Evolutionary conservation across 1,140 invertebrate genomes (phyloP).

Genomic region (Oedothorax gibbosus): DNA sequence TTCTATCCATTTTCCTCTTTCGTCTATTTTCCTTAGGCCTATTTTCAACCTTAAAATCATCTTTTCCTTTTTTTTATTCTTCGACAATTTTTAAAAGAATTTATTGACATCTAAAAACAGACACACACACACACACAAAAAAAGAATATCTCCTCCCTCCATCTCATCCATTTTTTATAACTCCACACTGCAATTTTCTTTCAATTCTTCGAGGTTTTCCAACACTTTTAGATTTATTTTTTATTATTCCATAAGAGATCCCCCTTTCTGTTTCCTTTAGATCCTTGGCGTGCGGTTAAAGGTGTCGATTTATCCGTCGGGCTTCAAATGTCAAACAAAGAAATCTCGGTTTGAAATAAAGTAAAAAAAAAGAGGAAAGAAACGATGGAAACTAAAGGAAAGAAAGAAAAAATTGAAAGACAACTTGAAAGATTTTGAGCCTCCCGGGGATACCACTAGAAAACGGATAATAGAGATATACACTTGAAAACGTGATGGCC

Average conservation of each 20-base stretch:
- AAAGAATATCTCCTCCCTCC: neutral
- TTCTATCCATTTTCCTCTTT: too few species aligned
- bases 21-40: too few species aligned
- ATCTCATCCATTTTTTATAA: constrained; percentile 54
- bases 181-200: constrained; percentile 45
- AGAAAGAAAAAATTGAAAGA: constrained; percentile 35
- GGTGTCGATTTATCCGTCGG: constrained; percentile 58
- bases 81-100: neutral
- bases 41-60: too few species aligned
- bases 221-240: neutral
- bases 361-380: constrained; percentile 29
- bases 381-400: constrained; percentile 50
- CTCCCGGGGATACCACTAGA: constrained; percentile 58
- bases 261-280: neutral
- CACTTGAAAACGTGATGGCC: constrained; percentile 58
- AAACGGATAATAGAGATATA: constrained; percentile 60
- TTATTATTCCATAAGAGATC: neutral
- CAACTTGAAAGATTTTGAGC: constrained; percentile 61
- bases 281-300: constrained; percentile 50
- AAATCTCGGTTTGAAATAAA: constrained; percentile 60
- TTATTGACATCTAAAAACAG: neutral
- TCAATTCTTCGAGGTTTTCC: neutral
- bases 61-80: too few species aligned
- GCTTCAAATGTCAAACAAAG: constrained; percentile 61
- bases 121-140: constrained; percentile 31